These are phyloP conservation scores for Enteromius thamalakanensis DNA, from an alignment of 2,797 vertebrate genomes.

Conservation along the genomic window DNA sequence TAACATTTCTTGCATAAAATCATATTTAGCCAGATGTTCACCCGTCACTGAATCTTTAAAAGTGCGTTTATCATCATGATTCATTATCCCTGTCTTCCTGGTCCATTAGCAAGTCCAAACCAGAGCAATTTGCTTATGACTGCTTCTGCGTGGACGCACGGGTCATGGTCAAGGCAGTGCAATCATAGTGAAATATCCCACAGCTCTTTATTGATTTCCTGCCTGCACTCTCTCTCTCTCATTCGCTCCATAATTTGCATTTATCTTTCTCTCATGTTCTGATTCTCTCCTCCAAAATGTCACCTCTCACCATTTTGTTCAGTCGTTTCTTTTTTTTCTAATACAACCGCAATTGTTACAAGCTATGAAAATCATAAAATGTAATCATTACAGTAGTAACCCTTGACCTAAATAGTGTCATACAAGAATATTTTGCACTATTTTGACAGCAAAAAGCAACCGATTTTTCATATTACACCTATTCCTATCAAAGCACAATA, in stretches of 20 bases:
- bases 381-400: neutral
- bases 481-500: neutral
- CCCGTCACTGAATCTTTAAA: neutral
- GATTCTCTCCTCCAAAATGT: neutral
- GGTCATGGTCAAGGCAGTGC: conserved; percentile 50
- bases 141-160: conserved; percentile 37
- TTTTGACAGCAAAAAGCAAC: neutral
- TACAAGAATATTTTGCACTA: neutral
- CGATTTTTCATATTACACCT: neutral
- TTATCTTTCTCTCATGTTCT: conserved; percentile 16
- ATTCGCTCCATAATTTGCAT: neutral
- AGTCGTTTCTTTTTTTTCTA: neutral
- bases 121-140: conserved; percentile 43
- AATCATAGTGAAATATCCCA: conserved; percentile 45
- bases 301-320: neutral
- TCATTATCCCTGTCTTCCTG: conserved; percentile 22
- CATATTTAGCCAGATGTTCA: conserved; percentile 25
- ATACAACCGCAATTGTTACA: neutral
- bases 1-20: conserved; percentile 11
- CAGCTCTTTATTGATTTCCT: conserved; percentile 50
- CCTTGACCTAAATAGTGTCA: neutral
- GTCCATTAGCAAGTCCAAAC: conserved; percentile 29
- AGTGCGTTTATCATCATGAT: conserved; percentile 8
- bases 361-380: neutral
- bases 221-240: conserved; percentile 39